These are phyloP conservation scores for Porites lobata DNA, from an alignment of 92 coral and sea anemone species.

Conservation along the genomic window DNA sequence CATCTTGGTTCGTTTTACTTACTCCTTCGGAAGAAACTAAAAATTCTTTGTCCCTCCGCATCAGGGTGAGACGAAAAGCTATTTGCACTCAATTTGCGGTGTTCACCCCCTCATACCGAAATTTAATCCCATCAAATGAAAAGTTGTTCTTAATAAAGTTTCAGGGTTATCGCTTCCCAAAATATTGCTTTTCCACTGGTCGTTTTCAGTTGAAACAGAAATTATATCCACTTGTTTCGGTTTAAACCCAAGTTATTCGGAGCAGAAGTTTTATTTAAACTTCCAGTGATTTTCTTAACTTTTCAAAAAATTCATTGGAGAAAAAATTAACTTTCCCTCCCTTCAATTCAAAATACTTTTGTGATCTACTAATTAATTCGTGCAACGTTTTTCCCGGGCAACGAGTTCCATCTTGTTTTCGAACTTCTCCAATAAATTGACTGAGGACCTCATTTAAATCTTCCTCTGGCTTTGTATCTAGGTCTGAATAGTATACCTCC, in stretches of 20 bases:
- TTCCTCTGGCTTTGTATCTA: conserved; percentile 4
- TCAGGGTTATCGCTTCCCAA: too few relatives aligned
- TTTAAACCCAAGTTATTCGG: not conserved
- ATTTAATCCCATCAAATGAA: conserved; percentile 2
- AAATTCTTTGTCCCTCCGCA: too few relatives aligned
- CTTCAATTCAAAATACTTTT: conserved; percentile 13
- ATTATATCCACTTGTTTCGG: not conserved
- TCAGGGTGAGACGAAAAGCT: not conserved
- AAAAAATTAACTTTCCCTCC: not conserved
- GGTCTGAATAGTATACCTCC: not conserved
- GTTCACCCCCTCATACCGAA: not conserved
- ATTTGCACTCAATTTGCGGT: not conserved
- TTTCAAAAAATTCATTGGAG: conserved; percentile 8
- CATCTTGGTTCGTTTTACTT: not conserved
- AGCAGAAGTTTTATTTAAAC: not conserved
- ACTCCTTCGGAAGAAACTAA: not conserved
- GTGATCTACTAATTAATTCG: not conserved
- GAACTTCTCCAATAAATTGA: conserved; percentile 30
- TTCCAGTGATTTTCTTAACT: conserved; percentile 3
- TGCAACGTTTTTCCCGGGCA: not conserved
- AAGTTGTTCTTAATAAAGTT: not conserved
- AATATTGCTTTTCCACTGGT: not conserved
- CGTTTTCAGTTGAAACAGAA: not conserved
- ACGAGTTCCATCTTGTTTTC: not conserved
- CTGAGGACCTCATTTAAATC: conserved; percentile 13